phyloP scores from a whole-genome alignment of 2,797 vertebrate genomes.

The Tolypeutes matacus region DNA sequence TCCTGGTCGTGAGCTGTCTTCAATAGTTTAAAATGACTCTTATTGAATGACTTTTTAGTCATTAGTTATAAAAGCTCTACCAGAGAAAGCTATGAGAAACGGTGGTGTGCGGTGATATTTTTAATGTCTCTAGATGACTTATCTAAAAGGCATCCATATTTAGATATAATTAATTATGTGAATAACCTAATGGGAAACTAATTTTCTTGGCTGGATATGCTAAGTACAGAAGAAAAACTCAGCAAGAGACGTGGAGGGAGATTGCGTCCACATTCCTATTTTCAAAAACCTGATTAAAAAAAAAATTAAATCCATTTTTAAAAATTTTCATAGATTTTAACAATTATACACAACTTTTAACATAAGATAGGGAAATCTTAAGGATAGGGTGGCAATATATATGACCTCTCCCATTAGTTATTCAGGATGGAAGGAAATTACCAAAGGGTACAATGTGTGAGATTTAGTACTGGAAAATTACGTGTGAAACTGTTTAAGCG shows the following conservation, averaged over 20 bases:
- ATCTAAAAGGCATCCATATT: slow-evolving; percentile 51
- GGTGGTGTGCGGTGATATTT: background rate
- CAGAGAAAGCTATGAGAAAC: background rate
- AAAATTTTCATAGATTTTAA: too few relatives aligned
- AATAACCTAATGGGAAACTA: slow-evolving; percentile 66
- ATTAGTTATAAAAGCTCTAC: slow-evolving; percentile 51
- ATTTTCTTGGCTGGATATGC: slow-evolving; percentile 61
- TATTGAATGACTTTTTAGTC: slow-evolving; percentile 49
- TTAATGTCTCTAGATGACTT: slow-evolving; percentile 56
- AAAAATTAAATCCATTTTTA: too few relatives aligned
- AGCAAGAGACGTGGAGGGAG: slow-evolving; percentile 53
- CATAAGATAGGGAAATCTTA: too few relatives aligned
- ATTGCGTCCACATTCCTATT: background rate
- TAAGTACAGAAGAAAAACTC: slow-evolving; percentile 43
- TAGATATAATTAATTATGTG: slow-evolving; percentile 67
- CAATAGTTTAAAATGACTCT: slow-evolving; percentile 23
- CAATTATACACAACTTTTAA: too few relatives aligned
- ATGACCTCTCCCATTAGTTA: too few relatives aligned
- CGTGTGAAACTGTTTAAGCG: too few relatives aligned
- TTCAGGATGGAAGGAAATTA: too few relatives aligned
- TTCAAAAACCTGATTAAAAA: background rate
- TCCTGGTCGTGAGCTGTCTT: slow-evolving; percentile 21
- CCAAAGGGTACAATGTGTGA: too few relatives aligned
- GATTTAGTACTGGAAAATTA: too few relatives aligned
- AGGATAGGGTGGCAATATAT: too few relatives aligned